These are phyloP conservation scores for Turritopsis rubra DNA, from an alignment of 30 jellyfish, hydroid and myxozoan genomes.

Conservation along the genomic window DNA sequence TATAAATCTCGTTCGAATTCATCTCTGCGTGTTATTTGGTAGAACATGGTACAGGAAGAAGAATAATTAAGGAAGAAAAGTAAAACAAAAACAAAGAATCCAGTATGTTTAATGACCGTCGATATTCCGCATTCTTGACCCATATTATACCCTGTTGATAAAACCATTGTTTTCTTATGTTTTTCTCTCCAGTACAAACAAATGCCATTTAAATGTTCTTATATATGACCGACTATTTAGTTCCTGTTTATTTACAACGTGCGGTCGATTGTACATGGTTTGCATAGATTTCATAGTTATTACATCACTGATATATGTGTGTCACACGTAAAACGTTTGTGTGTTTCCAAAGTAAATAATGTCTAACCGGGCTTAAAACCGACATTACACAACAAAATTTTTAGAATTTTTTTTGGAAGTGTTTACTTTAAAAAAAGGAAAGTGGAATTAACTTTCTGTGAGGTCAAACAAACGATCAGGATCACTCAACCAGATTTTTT, in stretches of 20 bases:
- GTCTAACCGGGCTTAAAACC: background rate
- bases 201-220: too few relatives aligned
- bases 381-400: background rate
- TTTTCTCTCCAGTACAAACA: too few relatives aligned
- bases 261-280: background rate
- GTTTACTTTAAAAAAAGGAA: background rate
- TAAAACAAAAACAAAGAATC: too few relatives aligned
- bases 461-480: background rate
- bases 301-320: background rate
- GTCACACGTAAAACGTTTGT: background rate
- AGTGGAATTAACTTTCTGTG: background rate
- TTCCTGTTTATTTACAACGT: background rate
- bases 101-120: too few relatives aligned
- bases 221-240: background rate
- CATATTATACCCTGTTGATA: too few relatives aligned
- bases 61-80: too few relatives aligned
- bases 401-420: background rate
- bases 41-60: too few relatives aligned
- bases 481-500: background rate
- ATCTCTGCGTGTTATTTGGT: too few relatives aligned
- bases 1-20: too few relatives aligned
- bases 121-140: too few relatives aligned
- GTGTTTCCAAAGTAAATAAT: background rate
- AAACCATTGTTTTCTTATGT: too few relatives aligned
- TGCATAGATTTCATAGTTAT: background rate